phyloP scores from a whole-genome alignment of 2,797 vertebrate species.

The Aplochiton taeniatus region DNA sequence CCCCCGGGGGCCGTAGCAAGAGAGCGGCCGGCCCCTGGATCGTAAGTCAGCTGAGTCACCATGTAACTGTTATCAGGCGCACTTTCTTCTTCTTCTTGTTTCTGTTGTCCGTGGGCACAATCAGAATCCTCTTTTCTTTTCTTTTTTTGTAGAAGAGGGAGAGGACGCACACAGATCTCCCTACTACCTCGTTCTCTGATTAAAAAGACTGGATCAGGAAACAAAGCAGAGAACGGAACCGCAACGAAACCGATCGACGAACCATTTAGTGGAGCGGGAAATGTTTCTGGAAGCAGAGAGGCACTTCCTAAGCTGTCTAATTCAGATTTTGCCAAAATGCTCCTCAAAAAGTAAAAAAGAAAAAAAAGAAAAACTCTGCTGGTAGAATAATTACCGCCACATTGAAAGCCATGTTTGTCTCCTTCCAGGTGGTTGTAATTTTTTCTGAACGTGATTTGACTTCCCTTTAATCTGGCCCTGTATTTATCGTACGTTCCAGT shows the following conservation, averaged over 20 bases:
- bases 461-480: constrained; percentile 54
- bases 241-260: constrained; percentile 51
- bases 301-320: constrained; percentile 86
- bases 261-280: constrained; percentile 22
- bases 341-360: constrained; percentile 87
- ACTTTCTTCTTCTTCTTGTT: not conserved
- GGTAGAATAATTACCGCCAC: constrained; percentile 68
- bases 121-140: not conserved
- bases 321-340: constrained; percentile 95
- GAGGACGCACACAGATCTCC: constrained; percentile 91
- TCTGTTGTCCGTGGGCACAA: not conserved
- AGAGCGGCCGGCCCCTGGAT: constrained; percentile 80
- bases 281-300: constrained; percentile 20
- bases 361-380: constrained; percentile 34
- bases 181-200: constrained; percentile 90
- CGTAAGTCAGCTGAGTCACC: constrained; percentile 77
- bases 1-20: constrained; percentile 42
- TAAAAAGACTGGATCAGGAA: constrained; percentile 65
- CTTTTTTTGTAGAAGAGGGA: constrained; percentile 81
- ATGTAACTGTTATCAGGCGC: not conserved
- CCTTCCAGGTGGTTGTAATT: constrained; percentile 66
- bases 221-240: constrained; percentile 87
- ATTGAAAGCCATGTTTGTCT: constrained; percentile 81
- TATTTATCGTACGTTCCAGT: constrained; percentile 47
- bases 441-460: constrained; percentile 55